phyloP scores from a whole-genome alignment of 2,113 vertebrate species.

The Rana temporaria region DNA sequence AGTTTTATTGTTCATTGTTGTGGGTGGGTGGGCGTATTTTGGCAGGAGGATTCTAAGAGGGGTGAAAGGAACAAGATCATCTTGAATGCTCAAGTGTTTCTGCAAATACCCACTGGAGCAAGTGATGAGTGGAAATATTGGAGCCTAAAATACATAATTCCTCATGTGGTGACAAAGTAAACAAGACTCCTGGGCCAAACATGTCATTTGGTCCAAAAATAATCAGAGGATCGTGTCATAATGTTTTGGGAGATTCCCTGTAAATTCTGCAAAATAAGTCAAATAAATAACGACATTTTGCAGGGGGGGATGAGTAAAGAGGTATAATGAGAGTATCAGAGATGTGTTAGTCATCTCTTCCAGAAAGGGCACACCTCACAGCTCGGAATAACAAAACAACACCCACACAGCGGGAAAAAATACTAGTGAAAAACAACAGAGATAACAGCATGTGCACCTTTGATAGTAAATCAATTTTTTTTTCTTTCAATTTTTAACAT shows the following conservation, averaged over 20 bases:
- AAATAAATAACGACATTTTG: conserved; percentile 54
- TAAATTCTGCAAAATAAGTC: conserved; percentile 57
- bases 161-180: conserved; percentile 53
- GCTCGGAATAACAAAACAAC: conserved; percentile 35
- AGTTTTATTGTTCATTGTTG: conserved; percentile 56
- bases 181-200: conserved; percentile 50
- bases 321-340: conserved; percentile 55
- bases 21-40: conserved; percentile 54
- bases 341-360: conserved; percentile 52
- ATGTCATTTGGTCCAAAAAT: conserved; percentile 57
- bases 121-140: conserved; percentile 54
- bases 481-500: too few relatives aligned
- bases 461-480: too few relatives aligned
- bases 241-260: conserved; percentile 57
- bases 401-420: conserved; percentile 10
- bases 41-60: conserved; percentile 44
- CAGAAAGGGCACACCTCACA: conserved; percentile 52
- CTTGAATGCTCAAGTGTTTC: conserved; percentile 43
- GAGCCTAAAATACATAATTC: conserved; percentile 56
- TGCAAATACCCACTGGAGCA: conserved; percentile 57
- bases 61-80: conserved; percentile 54
- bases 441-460: neutral
- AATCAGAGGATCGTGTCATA: conserved; percentile 52
- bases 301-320: conserved; percentile 47
- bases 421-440: neutral